Conservation (phyloP, 2,797 vertebrate genomes). For the Choloepus didactylus region DNA sequence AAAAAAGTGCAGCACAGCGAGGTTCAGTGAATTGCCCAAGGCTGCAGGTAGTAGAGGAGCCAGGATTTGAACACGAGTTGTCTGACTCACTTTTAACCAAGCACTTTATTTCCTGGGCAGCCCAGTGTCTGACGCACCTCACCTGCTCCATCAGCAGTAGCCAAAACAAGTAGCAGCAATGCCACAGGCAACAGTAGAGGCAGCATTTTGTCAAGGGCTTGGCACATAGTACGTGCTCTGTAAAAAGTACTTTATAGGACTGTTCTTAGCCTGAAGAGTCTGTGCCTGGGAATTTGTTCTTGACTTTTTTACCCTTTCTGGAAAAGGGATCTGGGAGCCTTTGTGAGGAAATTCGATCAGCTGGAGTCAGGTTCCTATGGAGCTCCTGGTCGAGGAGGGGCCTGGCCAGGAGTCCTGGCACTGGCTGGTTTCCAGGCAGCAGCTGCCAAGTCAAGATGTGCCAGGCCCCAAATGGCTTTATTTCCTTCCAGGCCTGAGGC, state of each 20-base stretch:
- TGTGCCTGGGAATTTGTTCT: background rate
- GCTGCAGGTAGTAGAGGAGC: background rate
- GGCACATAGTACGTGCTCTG: background rate
- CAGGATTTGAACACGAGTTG: rapidly evolving
- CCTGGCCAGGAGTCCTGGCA: background rate
- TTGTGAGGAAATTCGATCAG: background rate
- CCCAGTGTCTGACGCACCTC: rapidly evolving
- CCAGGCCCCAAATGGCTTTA: background rate
- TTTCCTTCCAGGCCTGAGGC: constrained; percentile 31
- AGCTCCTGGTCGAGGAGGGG: background rate
- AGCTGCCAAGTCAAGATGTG: background rate
- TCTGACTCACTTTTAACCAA: background rate
- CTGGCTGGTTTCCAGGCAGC: background rate
- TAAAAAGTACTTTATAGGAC: background rate
- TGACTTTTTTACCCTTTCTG: background rate
- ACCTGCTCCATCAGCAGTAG: rapidly evolving
- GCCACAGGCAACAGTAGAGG: background rate
- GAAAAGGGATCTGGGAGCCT: background rate
- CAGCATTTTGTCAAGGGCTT: background rate
- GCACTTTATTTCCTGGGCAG: background rate
- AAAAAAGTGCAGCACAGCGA: background rate
- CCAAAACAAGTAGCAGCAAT: background rate
- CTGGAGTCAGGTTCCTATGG: background rate
- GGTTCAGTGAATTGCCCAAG: background rate
- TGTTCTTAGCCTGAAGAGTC: background rate